Conservation (phyloP, 2,113 vertebrate genomes). For the Paratilapia polleni region DNA sequence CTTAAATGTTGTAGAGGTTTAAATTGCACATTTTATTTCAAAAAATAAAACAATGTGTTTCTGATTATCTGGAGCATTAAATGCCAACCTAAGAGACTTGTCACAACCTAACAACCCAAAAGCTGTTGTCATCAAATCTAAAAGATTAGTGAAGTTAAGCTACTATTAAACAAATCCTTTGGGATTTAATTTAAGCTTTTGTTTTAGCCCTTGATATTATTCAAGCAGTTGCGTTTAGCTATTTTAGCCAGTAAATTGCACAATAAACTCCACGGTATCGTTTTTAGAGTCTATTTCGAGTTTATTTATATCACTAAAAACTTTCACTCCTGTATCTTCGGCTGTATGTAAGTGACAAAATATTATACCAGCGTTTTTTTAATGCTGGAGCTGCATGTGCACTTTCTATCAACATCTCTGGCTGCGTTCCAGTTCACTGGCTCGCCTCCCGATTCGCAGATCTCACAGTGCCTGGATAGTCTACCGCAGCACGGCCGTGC, state of each 20-base stretch:
- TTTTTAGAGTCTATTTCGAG: too few species aligned
- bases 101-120: background rate
- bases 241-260: background rate
- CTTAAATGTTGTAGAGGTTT: too few species aligned
- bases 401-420: background rate
- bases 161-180: background rate
- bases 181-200: background rate
- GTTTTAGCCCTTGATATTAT: background rate
- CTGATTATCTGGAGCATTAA: background rate
- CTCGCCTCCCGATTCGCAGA: slow-evolving; percentile 8
- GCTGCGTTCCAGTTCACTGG: background rate
- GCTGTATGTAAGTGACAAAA: background rate
- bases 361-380: background rate
- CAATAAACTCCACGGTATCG: background rate
- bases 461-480: slow-evolving; percentile 42
- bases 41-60: too few species aligned
- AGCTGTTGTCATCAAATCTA: background rate
- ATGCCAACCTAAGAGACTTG: background rate
- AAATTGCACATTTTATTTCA: too few species aligned
- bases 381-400: background rate
- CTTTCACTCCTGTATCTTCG: background rate
- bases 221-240: too few species aligned
- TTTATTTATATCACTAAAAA: background rate
- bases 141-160: background rate
- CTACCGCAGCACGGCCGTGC: background rate